Percentiles rank a stretch among this genome's conserved stretches.
These are phyloP conservation scores for Polypterus bichir DNA, from an alignment of 2,113 vertebrate species.

Conservation along the genomic window DNA sequence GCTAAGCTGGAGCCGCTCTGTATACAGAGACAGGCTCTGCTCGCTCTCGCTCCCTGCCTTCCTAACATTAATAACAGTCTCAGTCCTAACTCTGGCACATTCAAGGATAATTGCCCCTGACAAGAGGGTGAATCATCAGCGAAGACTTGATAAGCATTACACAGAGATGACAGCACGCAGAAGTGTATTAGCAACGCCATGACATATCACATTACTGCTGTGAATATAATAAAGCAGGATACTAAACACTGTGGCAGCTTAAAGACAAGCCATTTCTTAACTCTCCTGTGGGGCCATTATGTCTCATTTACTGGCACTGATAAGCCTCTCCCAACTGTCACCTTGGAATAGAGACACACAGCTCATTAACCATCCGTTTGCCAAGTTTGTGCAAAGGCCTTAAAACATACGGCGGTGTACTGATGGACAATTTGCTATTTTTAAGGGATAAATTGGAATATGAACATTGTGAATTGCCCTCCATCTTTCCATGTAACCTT, in stretches of 20 bases:
- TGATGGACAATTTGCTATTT: too few relatives aligned
- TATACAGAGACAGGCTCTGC: too few relatives aligned
- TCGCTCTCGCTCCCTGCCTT: conserved; percentile 26
- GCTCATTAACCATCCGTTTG: conserved; percentile 19
- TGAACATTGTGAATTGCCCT: too few relatives aligned
- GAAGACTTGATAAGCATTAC: conserved; percentile 94
- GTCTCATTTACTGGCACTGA: conserved; percentile 75
- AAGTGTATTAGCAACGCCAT: conserved; percentile 75
- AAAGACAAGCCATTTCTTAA: conserved; percentile 76
- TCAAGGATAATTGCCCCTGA: conserved; percentile 91
- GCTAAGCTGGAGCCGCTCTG: too few relatives aligned
- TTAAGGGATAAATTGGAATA: too few relatives aligned
- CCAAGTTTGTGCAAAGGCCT: conserved; percentile 7
- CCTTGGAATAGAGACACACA: conserved; percentile 34
- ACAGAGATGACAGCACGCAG: conserved; percentile 94
- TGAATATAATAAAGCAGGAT: conserved; percentile 94
- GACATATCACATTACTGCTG: conserved; percentile 97
- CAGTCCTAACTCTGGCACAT: conserved; percentile 69
- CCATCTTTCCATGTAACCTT: too few relatives aligned
- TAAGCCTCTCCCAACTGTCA: conserved; percentile 68
- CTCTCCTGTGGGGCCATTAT: conserved; percentile 71
- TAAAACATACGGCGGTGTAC: too few relatives aligned
- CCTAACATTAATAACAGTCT: conserved; percentile 41
- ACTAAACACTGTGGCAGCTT: conserved; percentile 81
- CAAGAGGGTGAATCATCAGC: conserved; percentile 92